phyloP scores from a whole-genome alignment of 2,888 invertebrate species.

The Lepidochrysops patricia region DNA sequence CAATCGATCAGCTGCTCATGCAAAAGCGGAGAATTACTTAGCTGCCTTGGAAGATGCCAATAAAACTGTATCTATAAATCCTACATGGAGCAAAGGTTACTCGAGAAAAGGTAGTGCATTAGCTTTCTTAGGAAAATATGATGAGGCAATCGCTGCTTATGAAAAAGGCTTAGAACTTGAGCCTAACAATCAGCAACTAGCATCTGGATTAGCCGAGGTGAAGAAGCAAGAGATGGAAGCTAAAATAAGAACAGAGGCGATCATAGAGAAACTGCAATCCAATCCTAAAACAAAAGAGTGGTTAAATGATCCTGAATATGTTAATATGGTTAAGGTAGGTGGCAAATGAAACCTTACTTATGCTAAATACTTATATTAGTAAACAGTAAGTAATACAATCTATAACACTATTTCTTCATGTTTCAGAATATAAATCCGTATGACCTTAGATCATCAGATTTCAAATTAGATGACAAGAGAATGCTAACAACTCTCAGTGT shows the following conservation, averaged over 20 bases:
- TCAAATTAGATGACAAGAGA: constrained; percentile 77
- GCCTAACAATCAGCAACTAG: constrained; percentile 81
- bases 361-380: too few species aligned
- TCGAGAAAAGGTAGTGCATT: constrained; percentile 92
- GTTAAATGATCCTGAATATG: constrained; percentile 83
- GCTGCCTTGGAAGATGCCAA: constrained; percentile 90
- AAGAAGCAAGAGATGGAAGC: constrained; percentile 41
- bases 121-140: constrained; percentile 81
- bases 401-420: too few species aligned
- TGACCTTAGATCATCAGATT: constrained; percentile 51
- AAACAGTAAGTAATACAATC: too few species aligned
- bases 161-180: constrained; percentile 80
- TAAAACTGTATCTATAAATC: constrained; percentile 84
- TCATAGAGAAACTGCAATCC: constrained; percentile 75
- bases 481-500: constrained; percentile 81
- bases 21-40: constrained; percentile 83
- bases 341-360: neutral
- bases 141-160: constrained; percentile 86
- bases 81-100: constrained; percentile 91
- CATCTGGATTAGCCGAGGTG: constrained; percentile 79
- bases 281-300: constrained; percentile 82
- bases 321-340: constrained; percentile 73
- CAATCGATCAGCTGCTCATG: constrained; percentile 93
- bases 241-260: constrained; percentile 34
- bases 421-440: constrained; percentile 77